Base-by-base conservation (phyloP, 2,888 invertebrate species). In the Trachelus tabidus region DNA sequence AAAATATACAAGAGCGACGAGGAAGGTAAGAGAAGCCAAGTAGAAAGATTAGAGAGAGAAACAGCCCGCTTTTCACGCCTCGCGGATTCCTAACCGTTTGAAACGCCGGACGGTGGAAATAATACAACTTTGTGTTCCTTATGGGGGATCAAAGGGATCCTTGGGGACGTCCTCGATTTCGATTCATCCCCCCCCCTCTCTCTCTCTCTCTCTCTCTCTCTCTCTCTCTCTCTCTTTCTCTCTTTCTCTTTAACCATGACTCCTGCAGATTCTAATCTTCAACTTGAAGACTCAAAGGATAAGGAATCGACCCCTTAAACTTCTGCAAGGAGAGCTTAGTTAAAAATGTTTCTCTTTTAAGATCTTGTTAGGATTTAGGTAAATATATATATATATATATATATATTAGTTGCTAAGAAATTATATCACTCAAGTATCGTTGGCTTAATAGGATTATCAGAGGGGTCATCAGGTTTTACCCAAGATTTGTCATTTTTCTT, bases 51-150 rank as follows among this genome's bases (percentile, higher is more conserved):
- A 75, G 78, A 71, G 79, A 81, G 79, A 77, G 79, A 79, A 74
- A 83, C 78, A 84, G 81, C 83, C 84, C 84, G 83, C 83, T 83
- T 89, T 89, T 89, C 87, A 89, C 89, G 89, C 89, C 89, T 87
- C 85, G 83, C 85, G 83, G 86, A 84, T 87, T 87, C 80, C 84
- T 83, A 88, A 89, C 85, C 87, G 87, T 89, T 89, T 88, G 88
- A 88, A 88, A 88, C 81, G 84, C 86, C 84, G 87, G 83, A 80
- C 85, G 85, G 87, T 89, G 88, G 87, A 90, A 90, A 89, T 89
- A 90, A 89, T 89, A 89, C 89, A 90, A 90, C 89, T 89, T 89
- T 89, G 87, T 89, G 88, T 89, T 88, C 87, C 88, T 88, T 87
- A 85, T 85, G 83, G 81, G 83, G 83, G 88, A 89, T 89, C 89